Conservation (phyloP, 2,113 vertebrate species). For the human (Homo sapiens) region DNA sequence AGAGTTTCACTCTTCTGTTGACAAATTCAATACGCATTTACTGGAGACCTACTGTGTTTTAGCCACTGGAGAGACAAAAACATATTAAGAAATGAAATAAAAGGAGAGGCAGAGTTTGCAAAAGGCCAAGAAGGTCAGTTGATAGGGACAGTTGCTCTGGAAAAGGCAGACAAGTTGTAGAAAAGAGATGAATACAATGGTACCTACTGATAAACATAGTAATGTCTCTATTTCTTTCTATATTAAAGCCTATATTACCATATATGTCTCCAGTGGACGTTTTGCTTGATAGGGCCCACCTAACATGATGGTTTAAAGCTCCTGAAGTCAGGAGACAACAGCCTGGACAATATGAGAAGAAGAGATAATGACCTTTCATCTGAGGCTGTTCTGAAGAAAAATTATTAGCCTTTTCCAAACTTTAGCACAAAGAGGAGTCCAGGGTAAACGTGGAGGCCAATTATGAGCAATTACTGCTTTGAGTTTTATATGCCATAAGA, state of each 20-base stretch:
- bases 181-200: not conserved
- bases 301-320: not conserved
- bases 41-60: not conserved
- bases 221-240: not conserved
- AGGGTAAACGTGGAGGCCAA: not conserved
- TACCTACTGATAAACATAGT: not conserved
- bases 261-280: not conserved
- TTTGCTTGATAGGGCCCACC: not conserved
- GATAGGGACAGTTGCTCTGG: not conserved
- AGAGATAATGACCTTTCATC: not conserved
- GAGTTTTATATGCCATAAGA: not conserved
- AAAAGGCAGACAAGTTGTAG: not conserved
- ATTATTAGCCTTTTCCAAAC: not conserved
- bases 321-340: not conserved
- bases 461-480: not conserved
- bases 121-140: not conserved
- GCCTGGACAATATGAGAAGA: not conserved
- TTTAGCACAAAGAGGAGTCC: fast-evolving
- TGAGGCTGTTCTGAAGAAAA: not conserved
- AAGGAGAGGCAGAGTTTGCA: not conserved
- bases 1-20: no score
- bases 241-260: not conserved
- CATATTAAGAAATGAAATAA: not conserved
- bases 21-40: not conserved
- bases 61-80: not conserved